Evolutionary conservation across 2,797 vertebrate genomes (phyloP).

Genomic region (Tiaroga cobitis): DNA sequence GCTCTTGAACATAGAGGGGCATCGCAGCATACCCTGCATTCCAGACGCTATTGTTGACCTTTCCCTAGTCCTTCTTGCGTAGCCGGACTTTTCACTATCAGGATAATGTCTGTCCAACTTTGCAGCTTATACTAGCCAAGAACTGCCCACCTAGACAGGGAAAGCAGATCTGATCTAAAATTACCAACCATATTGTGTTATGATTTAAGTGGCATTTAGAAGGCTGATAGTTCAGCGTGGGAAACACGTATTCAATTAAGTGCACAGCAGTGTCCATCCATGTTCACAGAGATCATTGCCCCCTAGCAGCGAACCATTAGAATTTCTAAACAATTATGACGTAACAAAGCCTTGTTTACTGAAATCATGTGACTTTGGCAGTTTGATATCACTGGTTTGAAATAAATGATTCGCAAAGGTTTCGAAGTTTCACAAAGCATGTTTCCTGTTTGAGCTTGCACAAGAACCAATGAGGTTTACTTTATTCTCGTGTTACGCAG

Average conservation of each 20-base stretch:
- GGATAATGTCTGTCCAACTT: neutral
- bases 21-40: slow-evolving; percentile 47
- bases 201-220: neutral
- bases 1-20: slow-evolving; percentile 33
- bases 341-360: no score
- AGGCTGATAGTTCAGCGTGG: neutral
- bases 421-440: no score
- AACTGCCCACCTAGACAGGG: neutral
- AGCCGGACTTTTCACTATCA: slow-evolving; percentile 1
- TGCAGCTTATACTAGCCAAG: neutral
- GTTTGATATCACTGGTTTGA: no score
- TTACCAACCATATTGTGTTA: neutral
- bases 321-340: no score
- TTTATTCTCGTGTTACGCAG: no score
- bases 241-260: neutral
- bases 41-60: slow-evolving; percentile 60
- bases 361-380: no score
- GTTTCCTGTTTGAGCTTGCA: no score
- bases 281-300: no score
- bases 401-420: no score
- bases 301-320: no score
- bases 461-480: no score
- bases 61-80: slow-evolving; percentile 15
- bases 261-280: neutral
- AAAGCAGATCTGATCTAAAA: neutral